A percentile compares a stretch with the other conserved stretches of the same genome.
Conservation (phyloP, 2,888 invertebrate genomes). For the Dynastes maya region DNA sequence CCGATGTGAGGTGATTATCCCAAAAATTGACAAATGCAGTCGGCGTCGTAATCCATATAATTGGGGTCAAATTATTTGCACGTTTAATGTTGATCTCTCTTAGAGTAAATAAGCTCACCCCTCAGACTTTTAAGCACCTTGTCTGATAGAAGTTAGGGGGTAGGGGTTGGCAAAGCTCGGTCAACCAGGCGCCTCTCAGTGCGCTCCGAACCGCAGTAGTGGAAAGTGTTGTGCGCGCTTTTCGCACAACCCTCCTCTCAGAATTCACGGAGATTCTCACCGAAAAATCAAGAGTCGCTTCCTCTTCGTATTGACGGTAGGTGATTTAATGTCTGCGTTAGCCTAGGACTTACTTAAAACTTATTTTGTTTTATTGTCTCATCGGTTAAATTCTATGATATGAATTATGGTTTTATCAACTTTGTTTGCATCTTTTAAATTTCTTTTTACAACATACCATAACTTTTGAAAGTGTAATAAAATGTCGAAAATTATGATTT, state of each 20-base stretch:
- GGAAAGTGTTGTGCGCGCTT: slow-evolving; percentile 33
- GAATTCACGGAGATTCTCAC: slow-evolving; percentile 11
- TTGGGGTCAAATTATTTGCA: slow-evolving; percentile 20
- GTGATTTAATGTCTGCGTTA: slow-evolving; percentile 8
- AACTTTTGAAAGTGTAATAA: too few relatives aligned
- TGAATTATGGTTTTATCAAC: too few relatives aligned
- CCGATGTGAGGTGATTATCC: background rate
- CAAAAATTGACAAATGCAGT: slow-evolving; percentile 8
- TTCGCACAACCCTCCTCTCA: background rate
- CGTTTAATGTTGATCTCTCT: slow-evolving; percentile 15
- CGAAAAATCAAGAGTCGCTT: slow-evolving; percentile 9
- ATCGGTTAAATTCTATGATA: too few relatives aligned
- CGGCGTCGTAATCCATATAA: slow-evolving; percentile 6
- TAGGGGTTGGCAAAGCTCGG: slow-evolving; percentile 41
- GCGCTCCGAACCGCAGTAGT: slow-evolving; percentile 15
- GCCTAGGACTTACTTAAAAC: background rate
- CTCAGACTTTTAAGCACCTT: slow-evolving; percentile 31
- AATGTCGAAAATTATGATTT: too few relatives aligned
- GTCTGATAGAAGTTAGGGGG: background rate
- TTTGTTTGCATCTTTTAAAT: too few relatives aligned
- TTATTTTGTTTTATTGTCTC: too few relatives aligned
- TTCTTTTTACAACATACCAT: too few relatives aligned
- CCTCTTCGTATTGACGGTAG: slow-evolving; percentile 13
- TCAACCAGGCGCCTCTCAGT: slow-evolving; percentile 40
- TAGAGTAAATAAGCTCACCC: slow-evolving; percentile 32